Base-by-base conservation (phyloP, 2,113 vertebrate genomes). In the Saccopteryx leptura region DNA sequence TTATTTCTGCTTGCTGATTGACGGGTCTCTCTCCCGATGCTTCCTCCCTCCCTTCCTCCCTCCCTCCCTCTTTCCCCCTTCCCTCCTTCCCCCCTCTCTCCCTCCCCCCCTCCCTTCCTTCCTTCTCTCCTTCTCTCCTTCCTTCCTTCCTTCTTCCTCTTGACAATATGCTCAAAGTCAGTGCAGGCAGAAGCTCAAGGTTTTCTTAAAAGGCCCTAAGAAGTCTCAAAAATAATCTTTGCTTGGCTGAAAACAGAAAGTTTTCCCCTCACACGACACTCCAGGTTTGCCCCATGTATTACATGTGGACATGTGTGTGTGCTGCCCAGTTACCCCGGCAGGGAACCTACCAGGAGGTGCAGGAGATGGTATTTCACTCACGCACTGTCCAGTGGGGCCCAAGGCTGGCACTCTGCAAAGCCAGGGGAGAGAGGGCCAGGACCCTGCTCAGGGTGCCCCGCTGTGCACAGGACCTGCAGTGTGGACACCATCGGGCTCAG, bases 271-370 rank as follows among this genome's bases (percentile, higher is more conserved):
- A 1, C 0, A 0, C 1, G 8, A 5, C 15, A 52, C 15, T 18
- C 52, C 9, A 3, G 14, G 17, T 10, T 71, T 28, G 12, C 52
- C 1, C 3, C 12, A 0, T 11, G 1, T 7, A 12, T 31, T 1
- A 24, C 0, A 0, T 0, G 31, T 33, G 31, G 13, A 19, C 1
- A 18, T 1, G 0, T 9, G 19, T 2, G 9, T 1, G 0, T 17
- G 26, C 56, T 24, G 10, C 26, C 48, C 8, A 33, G 33, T 48
- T 46, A 26, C 9, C 9, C 26, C 6, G 9, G 58, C 23, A 2
- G 18, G 56, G 58, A 46, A 6, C 15, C 78, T 33, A 3, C 1
- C 33, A 46, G 79, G 33, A 39, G n/a, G 21, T 4, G 17, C n/a
- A 60, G 78, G 78, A 46, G 23, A 4, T 33, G 15, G n/a, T 3